Evolutionary conservation across 1,140 invertebrate species (phyloP).

Genomic region (Calephelis nemesis): DNA sequence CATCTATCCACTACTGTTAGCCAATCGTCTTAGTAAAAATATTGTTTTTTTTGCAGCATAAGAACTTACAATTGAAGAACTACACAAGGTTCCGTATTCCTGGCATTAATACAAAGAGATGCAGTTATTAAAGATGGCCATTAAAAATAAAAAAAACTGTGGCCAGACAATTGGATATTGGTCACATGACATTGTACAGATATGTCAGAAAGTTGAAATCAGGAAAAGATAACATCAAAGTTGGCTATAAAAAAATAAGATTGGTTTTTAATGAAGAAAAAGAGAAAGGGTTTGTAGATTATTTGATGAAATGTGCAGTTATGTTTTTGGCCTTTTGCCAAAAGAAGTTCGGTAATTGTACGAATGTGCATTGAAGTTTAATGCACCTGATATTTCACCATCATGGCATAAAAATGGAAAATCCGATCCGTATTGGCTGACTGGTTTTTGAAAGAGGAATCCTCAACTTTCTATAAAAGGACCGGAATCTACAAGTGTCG

Average conservation of each 20-base stretch:
- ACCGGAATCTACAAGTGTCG: neutral
- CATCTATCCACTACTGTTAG: neutral
- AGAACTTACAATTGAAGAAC: neutral
- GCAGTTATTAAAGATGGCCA: neutral
- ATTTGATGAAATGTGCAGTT: too few relatives aligned
- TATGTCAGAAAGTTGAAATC: neutral
- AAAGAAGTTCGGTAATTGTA: too few relatives aligned
- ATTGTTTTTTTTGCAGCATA: neutral
- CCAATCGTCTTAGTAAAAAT: neutral
- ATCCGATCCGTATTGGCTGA: neutral
- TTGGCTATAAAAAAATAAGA: too few relatives aligned
- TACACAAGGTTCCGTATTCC: neutral
- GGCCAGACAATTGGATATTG: neutral
- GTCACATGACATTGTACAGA: neutral
- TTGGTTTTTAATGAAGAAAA: too few relatives aligned
- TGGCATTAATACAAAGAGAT: neutral
- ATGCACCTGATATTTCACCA: too few relatives aligned
- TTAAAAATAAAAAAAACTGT: neutral
- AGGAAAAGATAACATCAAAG: too few relatives aligned
- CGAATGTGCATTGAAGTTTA: too few relatives aligned
- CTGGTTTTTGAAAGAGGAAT: neutral
- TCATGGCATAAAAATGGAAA: too few relatives aligned
- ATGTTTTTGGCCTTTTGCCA: too few relatives aligned
- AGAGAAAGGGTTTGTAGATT: too few relatives aligned
- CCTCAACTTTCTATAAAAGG: neutral